A percentile compares a stretch with the other conserved stretches of the same genome.
These are phyloP conservation scores for Tinea pellionella DNA, from an alignment of 2,888 invertebrate species.

Conservation along the genomic window DNA sequence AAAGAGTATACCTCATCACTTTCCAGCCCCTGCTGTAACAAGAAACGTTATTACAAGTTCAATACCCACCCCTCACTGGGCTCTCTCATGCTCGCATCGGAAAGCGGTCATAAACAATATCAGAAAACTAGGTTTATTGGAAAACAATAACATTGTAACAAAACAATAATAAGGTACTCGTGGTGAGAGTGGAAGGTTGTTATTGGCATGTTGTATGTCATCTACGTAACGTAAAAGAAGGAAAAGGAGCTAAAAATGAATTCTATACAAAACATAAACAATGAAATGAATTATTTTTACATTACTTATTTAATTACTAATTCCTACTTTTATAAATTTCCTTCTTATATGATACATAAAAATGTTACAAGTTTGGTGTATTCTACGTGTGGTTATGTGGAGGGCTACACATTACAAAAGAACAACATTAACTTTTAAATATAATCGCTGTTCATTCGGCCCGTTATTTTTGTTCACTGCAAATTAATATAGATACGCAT, in stretches of 20 bases:
- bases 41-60: constrained; percentile 69
- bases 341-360: constrained; percentile 2
- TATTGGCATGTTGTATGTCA: not conserved
- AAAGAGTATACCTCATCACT: constrained; percentile 86
- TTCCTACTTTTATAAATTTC: constrained; percentile 1
- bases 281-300: not conserved
- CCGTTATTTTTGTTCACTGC: not conserved
- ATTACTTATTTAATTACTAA: not conserved
- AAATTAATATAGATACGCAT: not conserved
- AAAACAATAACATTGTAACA: not conserved
- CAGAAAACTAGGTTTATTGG: not conserved
- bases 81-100: constrained; percentile 27
- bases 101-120: not conserved
- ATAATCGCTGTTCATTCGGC: not conserved
- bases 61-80: constrained; percentile 69
- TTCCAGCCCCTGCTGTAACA: constrained; percentile 92
- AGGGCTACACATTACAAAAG: not conserved
- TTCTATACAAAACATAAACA: not conserved
- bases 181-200: not conserved
- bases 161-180: not conserved
- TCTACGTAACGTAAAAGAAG: constrained; percentile 8
- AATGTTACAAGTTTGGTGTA: not conserved
- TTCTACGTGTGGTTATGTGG: not conserved
- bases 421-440: not conserved
- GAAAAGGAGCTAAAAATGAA: not conserved